Base-by-base conservation (phyloP, 2,888 invertebrate species). In the Mythimna loreyi region DNA sequence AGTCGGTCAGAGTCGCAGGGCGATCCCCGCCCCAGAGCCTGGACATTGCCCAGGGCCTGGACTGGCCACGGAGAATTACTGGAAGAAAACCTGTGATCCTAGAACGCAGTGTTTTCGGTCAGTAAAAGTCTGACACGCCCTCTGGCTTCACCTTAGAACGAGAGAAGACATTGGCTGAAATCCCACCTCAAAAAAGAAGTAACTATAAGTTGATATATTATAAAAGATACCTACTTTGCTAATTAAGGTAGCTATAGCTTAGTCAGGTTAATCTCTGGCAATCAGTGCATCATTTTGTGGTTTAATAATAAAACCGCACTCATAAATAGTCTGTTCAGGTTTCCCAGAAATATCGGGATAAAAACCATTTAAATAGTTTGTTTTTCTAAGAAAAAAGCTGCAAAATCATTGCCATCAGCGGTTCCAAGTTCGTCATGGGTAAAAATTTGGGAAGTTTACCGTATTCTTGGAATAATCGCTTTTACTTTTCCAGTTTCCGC, bases 401-500 rank as follows among this genome's bases (percentile, higher is more conserved):
- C n/a, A 58, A 36, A 52, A 25, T n/a, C 8, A 21, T 43, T 49
- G 7, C n/a, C 36, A 49, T 33, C 19, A 3, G n/a, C 43, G 21
- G 19, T 2, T 19, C n/a, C 33, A 43, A n/a, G 23, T 25, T 55
- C 45, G 56, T 60, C 45, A 60, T 40, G 56, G 59, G 43, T 50
- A 75, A 75, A 74, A 75, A 59, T 49, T 56, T 55, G 43, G 57
- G 45, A 73, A 23, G 13, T 58, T 43, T 49, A 13, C 53, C 28
- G 30, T 45, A 28, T 55, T 59, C 57, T 55, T 40, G 23, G 30
- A 74, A 47, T 50, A 67, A 43, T 50, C 13, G 55, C 62, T 69
- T 62, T 74, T 58, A 75, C 33, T 69, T 75, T 69, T 49, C 57
- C 30, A 63, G 70, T 63, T 76, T 69, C 45, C 45, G 1, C 6